phyloP scores from a whole-genome alignment of 2,797 vertebrate species.

The Paedocypris micromegethes region DNA sequence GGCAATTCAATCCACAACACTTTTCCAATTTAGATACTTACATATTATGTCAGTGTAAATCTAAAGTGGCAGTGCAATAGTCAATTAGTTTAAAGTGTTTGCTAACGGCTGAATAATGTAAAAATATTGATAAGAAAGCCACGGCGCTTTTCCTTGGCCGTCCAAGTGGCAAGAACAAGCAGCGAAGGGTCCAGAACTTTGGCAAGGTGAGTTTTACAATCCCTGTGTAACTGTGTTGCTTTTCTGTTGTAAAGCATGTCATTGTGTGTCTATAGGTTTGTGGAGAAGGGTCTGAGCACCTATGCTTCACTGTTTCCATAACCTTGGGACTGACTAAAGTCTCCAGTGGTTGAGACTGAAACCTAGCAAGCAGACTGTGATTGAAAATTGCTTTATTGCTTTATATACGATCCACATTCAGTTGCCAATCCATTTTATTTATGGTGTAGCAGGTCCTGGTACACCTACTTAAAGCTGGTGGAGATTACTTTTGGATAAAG shows the following conservation, averaged over 20 bases:
- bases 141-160: neutral
- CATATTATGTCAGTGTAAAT: too few relatives aligned
- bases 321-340: conserved; percentile 59
- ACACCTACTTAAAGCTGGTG: conserved; percentile 56
- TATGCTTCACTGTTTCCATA: conserved; percentile 55
- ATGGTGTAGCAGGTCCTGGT: conserved; percentile 61
- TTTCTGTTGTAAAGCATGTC: conserved; percentile 26
- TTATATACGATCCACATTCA: conserved; percentile 66
- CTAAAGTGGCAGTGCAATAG: too few relatives aligned
- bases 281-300: conserved; percentile 41
- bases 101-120: too few relatives aligned
- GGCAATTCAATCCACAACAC: too few relatives aligned
- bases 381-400: conserved; percentile 74
- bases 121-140: conserved; percentile 1
- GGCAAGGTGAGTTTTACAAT: conserved; percentile 32
- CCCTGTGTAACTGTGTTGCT: conserved; percentile 8
- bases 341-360: conserved; percentile 53
- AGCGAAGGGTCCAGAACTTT: conserved; percentile 1
- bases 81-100: too few relatives aligned
- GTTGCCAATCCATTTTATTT: conserved; percentile 68
- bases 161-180: neutral
- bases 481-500: conserved; percentile 64
- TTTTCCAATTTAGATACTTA: too few relatives aligned
- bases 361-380: conserved; percentile 55
- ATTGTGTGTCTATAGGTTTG: conserved; percentile 31